A percentile compares a stretch with the other conserved stretches of the same genome.
phyloP scores from a whole-genome alignment of 2,113 vertebrate species.

The Caloenas nicobarica region DNA sequence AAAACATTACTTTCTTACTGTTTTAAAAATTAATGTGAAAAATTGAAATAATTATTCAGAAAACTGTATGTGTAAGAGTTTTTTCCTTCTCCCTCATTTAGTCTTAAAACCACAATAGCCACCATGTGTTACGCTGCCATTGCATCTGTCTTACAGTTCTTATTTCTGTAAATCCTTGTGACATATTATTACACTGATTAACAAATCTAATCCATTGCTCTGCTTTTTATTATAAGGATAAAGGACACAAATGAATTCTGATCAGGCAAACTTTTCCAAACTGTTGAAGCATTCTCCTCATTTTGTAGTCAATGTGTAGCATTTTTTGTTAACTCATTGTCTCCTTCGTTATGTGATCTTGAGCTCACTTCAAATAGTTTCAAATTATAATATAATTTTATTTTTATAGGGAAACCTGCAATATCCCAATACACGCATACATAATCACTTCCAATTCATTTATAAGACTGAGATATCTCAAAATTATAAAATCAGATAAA shows the following conservation, averaged over 20 bases:
- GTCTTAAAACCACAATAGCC: not conserved
- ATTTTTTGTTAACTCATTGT: not conserved
- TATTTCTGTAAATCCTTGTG: not conserved
- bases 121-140: fast-evolving
- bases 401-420: not conserved
- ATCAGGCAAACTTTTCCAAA: not conserved
- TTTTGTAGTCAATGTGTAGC: not conserved
- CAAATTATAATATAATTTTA: not conserved
- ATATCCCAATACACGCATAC: not conserved
- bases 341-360: not conserved
- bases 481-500: not conserved
- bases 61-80: not conserved
- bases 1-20: not conserved
- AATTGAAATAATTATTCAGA: not conserved
- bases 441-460: not conserved
- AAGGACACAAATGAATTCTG: not conserved
- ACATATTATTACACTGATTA: not conserved
- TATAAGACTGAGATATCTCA: not conserved
- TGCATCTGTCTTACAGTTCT: not conserved
- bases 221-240: not conserved
- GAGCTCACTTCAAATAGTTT: not conserved
- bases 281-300: not conserved
- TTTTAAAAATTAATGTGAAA: not conserved
- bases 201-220: not conserved
- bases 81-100: not conserved